Evolutionary conservation across 1,140 invertebrate species (phyloP).

Genomic region (Yoshiicerus persimilis): DNA sequence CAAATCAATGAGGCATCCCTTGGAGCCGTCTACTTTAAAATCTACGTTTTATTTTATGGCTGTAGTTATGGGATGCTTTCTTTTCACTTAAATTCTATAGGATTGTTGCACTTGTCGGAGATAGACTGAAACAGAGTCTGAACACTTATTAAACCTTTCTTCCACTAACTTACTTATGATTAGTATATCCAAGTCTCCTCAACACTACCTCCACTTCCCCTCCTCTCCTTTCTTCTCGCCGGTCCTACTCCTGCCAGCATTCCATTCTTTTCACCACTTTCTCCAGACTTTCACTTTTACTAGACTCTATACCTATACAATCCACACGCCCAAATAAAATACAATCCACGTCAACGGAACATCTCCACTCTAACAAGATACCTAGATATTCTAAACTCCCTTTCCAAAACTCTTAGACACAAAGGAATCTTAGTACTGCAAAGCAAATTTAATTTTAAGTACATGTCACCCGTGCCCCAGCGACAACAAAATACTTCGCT

Average conservation of each 20-base stretch:
- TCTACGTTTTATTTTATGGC: conserved; percentile 11
- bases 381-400: not conserved
- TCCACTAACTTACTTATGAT: not conserved
- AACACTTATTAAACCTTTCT: not conserved
- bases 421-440: not conserved
- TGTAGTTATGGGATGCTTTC: not conserved
- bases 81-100: not conserved
- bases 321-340: not conserved
- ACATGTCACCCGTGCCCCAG: too few species aligned
- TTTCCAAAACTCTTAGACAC: not conserved
- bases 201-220: not conserved
- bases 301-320: too few species aligned
- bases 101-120: not conserved
- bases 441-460: too few species aligned
- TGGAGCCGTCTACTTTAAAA: not conserved
- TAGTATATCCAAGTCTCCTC: not conserved
- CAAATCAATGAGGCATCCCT: conserved; percentile 13
- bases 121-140: not conserved
- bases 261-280: not conserved
- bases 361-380: not conserved
- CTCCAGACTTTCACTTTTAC: not conserved
- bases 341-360: not conserved
- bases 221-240: not conserved
- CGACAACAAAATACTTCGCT: too few species aligned
- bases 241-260: not conserved